Evolutionary conservation across 1,140 invertebrate genomes (phyloP).

Genomic region (Wiebesia pumilae): DNA sequence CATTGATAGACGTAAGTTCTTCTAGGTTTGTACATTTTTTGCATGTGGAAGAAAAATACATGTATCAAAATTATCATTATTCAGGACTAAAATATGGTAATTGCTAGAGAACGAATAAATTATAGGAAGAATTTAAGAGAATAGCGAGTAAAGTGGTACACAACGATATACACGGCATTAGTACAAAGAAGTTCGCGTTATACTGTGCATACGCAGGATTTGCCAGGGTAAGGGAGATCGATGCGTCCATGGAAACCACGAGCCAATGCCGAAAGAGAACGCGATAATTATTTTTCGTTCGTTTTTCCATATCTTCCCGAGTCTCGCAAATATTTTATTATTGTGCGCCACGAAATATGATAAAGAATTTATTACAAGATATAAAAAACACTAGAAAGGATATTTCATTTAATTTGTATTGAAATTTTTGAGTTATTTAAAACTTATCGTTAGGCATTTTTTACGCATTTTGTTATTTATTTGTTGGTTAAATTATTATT

Average conservation of each 20-base stretch:
- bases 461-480: too few species aligned
- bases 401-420: neutral
- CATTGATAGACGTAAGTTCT: too few species aligned
- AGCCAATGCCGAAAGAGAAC: conserved; percentile 66
- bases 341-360: neutral
- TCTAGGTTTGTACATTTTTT: too few species aligned
- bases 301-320: conserved; percentile 19
- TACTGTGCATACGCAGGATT: neutral
- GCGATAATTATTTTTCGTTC: conserved; percentile 48
- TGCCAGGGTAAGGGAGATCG: conserved; percentile 61
- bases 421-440: neutral
- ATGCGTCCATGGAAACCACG: conserved; percentile 73
- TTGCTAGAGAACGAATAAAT: neutral
- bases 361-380: neutral
- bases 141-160: neutral
- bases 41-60: too few species aligned
- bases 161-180: neutral
- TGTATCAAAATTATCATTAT: neutral
- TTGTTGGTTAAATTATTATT: too few species aligned
- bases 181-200: conserved; percentile 3
- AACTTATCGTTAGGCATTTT: too few species aligned
- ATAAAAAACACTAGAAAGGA: neutral
- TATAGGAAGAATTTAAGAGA: neutral
- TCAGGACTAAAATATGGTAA: neutral
- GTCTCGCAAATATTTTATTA: neutral